Conservation (phyloP, 2,888 invertebrate genomes). For the Agrochola lota region DNA sequence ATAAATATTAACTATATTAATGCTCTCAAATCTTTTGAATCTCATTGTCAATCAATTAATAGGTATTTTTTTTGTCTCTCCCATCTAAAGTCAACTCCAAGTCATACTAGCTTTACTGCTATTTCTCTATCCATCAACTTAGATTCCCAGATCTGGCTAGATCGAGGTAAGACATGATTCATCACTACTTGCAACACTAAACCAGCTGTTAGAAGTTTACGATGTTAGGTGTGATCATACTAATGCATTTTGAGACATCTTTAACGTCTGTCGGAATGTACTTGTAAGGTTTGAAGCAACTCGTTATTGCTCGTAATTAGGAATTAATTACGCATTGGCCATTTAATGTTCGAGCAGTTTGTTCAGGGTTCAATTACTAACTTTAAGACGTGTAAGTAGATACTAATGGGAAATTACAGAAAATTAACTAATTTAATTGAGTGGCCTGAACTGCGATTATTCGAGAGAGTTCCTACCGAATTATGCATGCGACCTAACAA, state of each 20-base stretch:
- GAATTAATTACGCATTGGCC: conserved; percentile 19
- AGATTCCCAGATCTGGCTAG: not conserved
- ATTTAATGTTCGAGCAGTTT: not conserved
- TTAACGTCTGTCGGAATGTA: not conserved
- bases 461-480: not conserved
- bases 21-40: not conserved
- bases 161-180: conserved; percentile 26
- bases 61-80: not conserved
- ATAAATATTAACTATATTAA: too few relatives aligned
- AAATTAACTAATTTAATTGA: not conserved
- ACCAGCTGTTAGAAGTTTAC: conserved; percentile 23
- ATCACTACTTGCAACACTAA: conserved; percentile 31
- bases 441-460: not conserved
- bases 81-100: not conserved
- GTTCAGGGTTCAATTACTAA: conserved; percentile 11
- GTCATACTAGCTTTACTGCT: not conserved
- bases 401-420: not conserved
- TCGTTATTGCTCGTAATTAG: conserved; percentile 1
- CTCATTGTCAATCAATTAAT: not conserved
- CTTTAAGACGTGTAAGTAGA: not conserved
- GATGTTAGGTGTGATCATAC: not conserved
- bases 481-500: not conserved
- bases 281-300: conserved; percentile 12
- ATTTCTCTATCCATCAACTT: not conserved
- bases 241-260: conserved; percentile 18